Base-by-base conservation (phyloP, 2,113 vertebrate species). In the Piaya cayana region DNA sequence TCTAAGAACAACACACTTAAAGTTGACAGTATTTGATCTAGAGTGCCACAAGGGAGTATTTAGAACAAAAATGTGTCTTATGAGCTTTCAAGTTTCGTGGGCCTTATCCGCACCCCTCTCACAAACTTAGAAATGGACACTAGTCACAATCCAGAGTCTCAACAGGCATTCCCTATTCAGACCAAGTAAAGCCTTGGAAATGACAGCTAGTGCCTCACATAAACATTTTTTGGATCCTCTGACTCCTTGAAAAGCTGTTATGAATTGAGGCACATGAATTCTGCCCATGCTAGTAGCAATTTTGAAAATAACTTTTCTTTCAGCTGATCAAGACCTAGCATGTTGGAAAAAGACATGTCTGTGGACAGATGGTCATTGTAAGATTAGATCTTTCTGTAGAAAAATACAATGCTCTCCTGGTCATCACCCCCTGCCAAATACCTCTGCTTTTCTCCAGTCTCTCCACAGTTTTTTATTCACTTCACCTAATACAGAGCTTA, bases 11-110 rank as follows among this genome's bases (percentile, higher is more conserved):
- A 80, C 39, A 76, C 30, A 69, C 30, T 72, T 72, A 53, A 58
- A 72, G 27, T 77, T 80, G 64, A 90, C 82, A 95, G 71, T 27
- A 64, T 80, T 88, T 90, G 63, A 92, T 53, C 36, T 77, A 39
- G 14, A 60, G 6, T n/a, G 50, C 7, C n/a, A 86, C 21, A 72
- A 23, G 2, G 1, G 39, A 72, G 16, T 43, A 92, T 45, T 90
- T 43, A 69, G n/a, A 92, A 79, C 10, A 92, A 74, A 91, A 82
- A 20, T 8, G 32, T 49, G 21, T 36, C 30, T 64, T 52, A 45
- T 55, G 22, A 71, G 29, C 36, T 86, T 90, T 47, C 20, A 71
- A 34, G 36, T 80, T 92, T 75, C 65, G 63, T 59, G 29, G 29
- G 34, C 10, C 42, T 81, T 36, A 78, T 36, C 26, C 29, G 53